Conservation (phyloP, 2,888 invertebrate species). For the Tolmerus cingulatus region DNA sequence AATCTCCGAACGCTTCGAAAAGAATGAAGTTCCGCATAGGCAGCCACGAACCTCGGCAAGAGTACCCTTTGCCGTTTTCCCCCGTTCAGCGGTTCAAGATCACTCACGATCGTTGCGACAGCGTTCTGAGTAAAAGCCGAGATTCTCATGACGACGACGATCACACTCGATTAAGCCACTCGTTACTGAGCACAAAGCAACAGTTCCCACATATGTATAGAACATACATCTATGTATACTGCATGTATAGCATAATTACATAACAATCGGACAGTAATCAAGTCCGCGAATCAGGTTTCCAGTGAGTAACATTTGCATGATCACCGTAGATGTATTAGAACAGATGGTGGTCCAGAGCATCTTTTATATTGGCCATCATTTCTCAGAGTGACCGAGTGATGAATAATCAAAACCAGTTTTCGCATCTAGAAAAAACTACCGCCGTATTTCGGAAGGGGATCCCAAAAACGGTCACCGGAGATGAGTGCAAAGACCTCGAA, state of each 20-base stretch:
- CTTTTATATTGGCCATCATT: background rate
- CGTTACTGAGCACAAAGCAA: background rate
- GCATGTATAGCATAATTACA: background rate
- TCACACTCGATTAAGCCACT: background rate
- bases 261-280: background rate
- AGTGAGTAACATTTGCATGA: background rate
- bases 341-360: background rate
- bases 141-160: background rate
- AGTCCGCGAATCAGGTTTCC: background rate
- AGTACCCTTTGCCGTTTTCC: background rate
- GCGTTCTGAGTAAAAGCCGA: background rate
- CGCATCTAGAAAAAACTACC: background rate
- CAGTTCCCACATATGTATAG: background rate
- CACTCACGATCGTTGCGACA: background rate
- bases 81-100: background rate
- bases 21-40: constrained; percentile 24
- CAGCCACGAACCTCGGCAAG: background rate
- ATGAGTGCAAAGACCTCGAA: background rate
- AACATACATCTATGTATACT: background rate
- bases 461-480: background rate
- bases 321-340: background rate
- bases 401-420: background rate
- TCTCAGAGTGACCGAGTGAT: background rate
- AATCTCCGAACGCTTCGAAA: background rate
- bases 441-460: background rate